phyloP scores from a whole-genome alignment of 2,888 invertebrate species.

The Thymelicus lineola region DNA sequence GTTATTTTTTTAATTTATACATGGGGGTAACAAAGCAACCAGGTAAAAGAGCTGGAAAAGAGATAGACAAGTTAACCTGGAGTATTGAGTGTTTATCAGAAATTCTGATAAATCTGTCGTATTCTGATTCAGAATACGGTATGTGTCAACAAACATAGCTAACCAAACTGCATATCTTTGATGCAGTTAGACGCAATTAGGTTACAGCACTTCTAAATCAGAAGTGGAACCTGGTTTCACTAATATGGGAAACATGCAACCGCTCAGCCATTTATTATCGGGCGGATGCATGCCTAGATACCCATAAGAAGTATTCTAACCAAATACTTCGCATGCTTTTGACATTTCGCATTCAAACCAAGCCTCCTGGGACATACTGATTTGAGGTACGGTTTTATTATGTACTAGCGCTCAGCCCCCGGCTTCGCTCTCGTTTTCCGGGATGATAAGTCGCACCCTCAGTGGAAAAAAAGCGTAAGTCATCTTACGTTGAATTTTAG shows the following conservation, averaged over 20 bases:
- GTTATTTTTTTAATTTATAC: no score
- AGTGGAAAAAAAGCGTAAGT: no score
- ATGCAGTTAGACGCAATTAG: slow-evolving; percentile 28
- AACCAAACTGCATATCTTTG: background rate
- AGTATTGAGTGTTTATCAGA: no score
- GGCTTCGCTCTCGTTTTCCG: no score
- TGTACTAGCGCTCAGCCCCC: no score
- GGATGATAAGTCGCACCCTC: no score
- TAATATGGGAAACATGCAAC: slow-evolving; percentile 18
- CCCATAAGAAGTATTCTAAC: slow-evolving; percentile 23
- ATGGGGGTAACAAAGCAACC: no score
- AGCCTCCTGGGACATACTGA: background rate
- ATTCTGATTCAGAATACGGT: no score
- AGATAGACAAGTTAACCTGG: no score
- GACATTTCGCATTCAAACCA: slow-evolving; percentile 2
- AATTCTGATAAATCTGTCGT: no score
- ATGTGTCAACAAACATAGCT: background rate
- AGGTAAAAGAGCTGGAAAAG: no score
- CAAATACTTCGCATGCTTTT: slow-evolving; percentile 21
- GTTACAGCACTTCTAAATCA: slow-evolving; percentile 18
- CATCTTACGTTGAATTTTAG: no score
- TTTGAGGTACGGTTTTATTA: background rate
- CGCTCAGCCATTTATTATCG: slow-evolving; percentile 20
- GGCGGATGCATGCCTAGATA: slow-evolving; percentile 23
- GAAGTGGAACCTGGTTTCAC: slow-evolving; percentile 20